A percentile compares a stretch with the other conserved stretches of the same genome.
phyloP scores from a whole-genome alignment of 2,797 vertebrate species.

The Spheniscus humboldti region DNA sequence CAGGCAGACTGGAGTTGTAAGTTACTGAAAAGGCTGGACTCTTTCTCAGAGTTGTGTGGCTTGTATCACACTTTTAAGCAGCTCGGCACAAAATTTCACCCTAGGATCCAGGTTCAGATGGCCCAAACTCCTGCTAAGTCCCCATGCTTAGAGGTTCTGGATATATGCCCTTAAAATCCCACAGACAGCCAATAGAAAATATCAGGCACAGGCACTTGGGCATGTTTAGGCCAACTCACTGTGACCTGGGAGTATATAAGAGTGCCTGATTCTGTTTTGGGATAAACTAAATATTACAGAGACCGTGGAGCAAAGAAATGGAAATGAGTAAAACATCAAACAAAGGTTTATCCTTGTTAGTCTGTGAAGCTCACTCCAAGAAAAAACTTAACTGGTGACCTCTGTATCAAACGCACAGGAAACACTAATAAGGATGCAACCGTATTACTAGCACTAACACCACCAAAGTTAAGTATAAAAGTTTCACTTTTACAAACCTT shows the following conservation, averaged over 20 bases:
- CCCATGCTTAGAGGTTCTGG: not conserved
- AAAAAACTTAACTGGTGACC: not conserved
- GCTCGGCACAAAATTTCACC: not conserved
- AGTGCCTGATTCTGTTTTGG: not conserved
- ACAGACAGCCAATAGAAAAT: not conserved
- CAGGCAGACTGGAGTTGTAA: not conserved
- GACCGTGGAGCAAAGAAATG: not conserved
- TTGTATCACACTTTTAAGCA: not conserved
- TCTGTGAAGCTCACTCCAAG: not conserved
- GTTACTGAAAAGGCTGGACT: not conserved
- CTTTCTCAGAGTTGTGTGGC: not conserved
- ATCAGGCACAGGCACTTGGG: not conserved
- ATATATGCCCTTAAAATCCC: not conserved
- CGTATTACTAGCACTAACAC: not conserved
- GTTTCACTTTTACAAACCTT: not conserved
- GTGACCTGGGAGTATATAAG: not conserved
- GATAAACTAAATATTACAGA: not conserved
- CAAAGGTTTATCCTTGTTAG: not conserved
- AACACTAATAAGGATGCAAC: not conserved
- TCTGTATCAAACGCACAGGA: not conserved
- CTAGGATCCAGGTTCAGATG: not conserved
- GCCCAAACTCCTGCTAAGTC: not conserved
- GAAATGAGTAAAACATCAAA: not conserved
- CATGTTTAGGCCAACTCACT: not conserved
- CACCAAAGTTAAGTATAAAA: not conserved